These are phyloP conservation scores for Drosophila gunungcola DNA, from an alignment of 1,140 invertebrate species.

Conservation along the genomic window DNA sequence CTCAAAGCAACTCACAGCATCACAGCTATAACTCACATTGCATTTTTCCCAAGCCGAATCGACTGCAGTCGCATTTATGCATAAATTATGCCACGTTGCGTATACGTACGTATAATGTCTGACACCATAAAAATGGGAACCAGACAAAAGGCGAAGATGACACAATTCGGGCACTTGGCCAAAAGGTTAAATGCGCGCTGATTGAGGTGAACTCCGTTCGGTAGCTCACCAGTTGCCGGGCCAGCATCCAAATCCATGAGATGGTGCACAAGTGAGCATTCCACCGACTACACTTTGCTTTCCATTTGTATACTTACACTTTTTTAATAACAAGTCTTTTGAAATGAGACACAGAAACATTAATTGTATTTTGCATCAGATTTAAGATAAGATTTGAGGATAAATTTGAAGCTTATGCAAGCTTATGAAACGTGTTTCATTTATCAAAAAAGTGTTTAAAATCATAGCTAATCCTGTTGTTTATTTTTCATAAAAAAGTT, in stretches of 20 bases:
- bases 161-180: slow-evolving; percentile 51
- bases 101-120: slow-evolving; percentile 43
- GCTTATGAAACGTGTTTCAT: no score
- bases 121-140: slow-evolving; percentile 11
- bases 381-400: no score
- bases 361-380: no score
- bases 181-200: slow-evolving; percentile 53
- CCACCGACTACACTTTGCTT: neutral
- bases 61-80: slow-evolving; percentile 38
- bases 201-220: slow-evolving; percentile 27
- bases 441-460: no score
- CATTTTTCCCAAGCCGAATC: slow-evolving; percentile 6
- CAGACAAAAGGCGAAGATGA: slow-evolving; percentile 38
- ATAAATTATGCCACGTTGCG: slow-evolving; percentile 42
- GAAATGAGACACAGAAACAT: no score
- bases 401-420: no score
- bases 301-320: no score
- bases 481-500: no score
- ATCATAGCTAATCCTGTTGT: no score
- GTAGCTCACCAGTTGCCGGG: slow-evolving; percentile 12
- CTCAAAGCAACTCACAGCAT: slow-evolving; percentile 4
- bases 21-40: slow-evolving; percentile 43
- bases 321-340: no score
- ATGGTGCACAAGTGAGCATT: slow-evolving; percentile 1
- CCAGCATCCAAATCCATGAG: neutral